These are phyloP conservation scores for Drosophila bocki DNA, from an alignment of 1,140 invertebrate genomes.

Conservation along the genomic window DNA sequence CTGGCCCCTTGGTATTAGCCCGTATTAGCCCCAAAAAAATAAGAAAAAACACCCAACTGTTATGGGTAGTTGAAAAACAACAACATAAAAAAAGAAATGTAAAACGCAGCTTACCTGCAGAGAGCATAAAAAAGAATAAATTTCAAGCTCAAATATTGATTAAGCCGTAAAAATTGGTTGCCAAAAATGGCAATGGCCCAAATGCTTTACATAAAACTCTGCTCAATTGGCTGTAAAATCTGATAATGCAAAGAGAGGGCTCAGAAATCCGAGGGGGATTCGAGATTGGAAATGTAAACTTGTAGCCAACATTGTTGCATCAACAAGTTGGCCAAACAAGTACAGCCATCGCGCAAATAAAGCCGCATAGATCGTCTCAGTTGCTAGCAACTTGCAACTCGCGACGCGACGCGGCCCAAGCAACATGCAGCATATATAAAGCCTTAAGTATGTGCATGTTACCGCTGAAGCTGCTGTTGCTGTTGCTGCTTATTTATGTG, in stretches of 20 bases:
- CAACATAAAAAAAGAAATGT: conserved; percentile 57
- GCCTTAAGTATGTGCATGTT: conserved; percentile 14
- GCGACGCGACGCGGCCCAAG: conserved; percentile 45
- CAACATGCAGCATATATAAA: conserved; percentile 11
- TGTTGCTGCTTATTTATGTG: conserved; percentile 21
- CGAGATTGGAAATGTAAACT: background rate
- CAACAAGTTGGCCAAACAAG: conserved; percentile 60
- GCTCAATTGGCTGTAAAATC: conserved; percentile 54
- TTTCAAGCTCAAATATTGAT: conserved; percentile 78
- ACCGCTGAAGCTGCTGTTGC: background rate
- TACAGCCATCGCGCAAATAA: conserved; percentile 70
- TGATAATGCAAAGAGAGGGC: background rate
- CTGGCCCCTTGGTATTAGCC: conserved; percentile 51
- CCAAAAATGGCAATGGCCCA: conserved; percentile 36
- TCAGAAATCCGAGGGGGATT: background rate
- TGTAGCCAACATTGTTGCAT: conserved; percentile 63
- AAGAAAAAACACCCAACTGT: conserved; percentile 1
- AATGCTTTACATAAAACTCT: conserved; percentile 52
- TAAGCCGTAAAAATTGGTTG: conserved; percentile 69
- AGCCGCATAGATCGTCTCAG: conserved; percentile 51
- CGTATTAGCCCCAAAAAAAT: conserved; percentile 57
- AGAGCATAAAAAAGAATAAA: conserved; percentile 54
- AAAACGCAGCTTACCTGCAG: conserved; percentile 77
- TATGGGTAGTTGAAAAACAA: conserved; percentile 46
- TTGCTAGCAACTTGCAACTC: conserved; percentile 39